phyloP scores from a whole-genome alignment of 2,888 invertebrate genomes.

The Catocala fraxini region DNA sequence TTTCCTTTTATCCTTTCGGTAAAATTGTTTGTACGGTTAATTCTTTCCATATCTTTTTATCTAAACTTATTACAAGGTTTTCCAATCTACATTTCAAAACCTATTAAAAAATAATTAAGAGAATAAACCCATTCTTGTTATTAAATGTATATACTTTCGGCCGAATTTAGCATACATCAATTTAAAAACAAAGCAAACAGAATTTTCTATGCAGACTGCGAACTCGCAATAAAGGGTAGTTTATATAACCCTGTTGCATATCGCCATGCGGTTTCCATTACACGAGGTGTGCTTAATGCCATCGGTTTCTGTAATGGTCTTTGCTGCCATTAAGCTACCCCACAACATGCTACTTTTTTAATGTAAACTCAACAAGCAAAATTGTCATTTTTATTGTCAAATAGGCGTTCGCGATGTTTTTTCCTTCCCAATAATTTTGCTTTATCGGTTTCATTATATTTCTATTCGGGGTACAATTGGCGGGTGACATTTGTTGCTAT shows the following conservation, averaged over 20 bases:
- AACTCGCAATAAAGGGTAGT: constrained; percentile 57
- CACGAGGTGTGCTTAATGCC: constrained; percentile 77
- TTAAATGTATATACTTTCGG: constrained; percentile 16
- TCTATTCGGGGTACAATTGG: constrained; percentile 61
- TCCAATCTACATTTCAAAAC: background rate
- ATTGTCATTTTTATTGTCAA: constrained; percentile 76
- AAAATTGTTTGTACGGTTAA: background rate
- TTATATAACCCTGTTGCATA: constrained; percentile 68
- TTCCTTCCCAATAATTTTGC: constrained; percentile 70
- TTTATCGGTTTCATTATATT: constrained; percentile 79
- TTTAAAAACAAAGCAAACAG: constrained; percentile 47
- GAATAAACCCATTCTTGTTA: constrained; percentile 29
- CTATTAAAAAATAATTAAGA: constrained; percentile 9
- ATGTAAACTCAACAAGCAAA: constrained; percentile 77
- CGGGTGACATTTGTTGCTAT: constrained; percentile 55
- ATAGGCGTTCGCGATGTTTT: constrained; percentile 69
- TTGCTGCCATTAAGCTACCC: constrained; percentile 77
- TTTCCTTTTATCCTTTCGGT: too few species aligned
- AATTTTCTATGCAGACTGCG: constrained; percentile 44
- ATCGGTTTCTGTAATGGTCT: constrained; percentile 77
- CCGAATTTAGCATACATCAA: constrained; percentile 31
- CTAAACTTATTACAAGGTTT: constrained; percentile 2
- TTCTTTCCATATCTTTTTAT: background rate
- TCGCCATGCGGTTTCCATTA: constrained; percentile 78
- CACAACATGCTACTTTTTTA: constrained; percentile 73